Percentiles rank a stretch among this genome's conserved stretches.
These are phyloP conservation scores for Chrysochloris asiatica DNA, from an alignment of 2,113 vertebrate genomes.

Conservation along the genomic window DNA sequence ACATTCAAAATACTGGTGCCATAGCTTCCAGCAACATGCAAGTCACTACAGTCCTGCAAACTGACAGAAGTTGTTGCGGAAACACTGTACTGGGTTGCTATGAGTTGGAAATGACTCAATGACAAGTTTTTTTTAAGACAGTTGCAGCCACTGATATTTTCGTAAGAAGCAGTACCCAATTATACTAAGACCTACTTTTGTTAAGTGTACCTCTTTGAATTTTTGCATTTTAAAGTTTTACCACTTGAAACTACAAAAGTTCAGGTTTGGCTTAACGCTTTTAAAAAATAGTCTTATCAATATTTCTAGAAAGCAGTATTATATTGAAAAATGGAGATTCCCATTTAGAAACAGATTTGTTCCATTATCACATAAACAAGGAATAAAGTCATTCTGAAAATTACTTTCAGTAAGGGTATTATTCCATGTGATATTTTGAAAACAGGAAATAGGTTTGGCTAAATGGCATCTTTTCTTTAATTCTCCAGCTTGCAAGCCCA, in stretches of 20 bases:
- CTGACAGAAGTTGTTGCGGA: too few relatives aligned
- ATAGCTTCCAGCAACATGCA: too few relatives aligned
- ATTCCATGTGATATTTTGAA: background rate
- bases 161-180: too few relatives aligned
- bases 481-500: conserved; percentile 45
- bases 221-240: background rate
- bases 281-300: too few relatives aligned
- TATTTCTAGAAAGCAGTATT: too few relatives aligned
- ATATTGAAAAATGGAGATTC: conserved; percentile 6
- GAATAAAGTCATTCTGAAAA: conserved; percentile 14
- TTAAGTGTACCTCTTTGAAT: background rate
- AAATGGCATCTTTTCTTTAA: background rate
- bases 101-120: too few relatives aligned
- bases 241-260: background rate
- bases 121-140: too few relatives aligned
- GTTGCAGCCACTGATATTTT: conserved; percentile 89
- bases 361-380: background rate
- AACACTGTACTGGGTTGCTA: too few relatives aligned
- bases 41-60: too few relatives aligned
- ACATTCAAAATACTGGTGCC: too few relatives aligned
- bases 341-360: background rate
- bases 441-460: background rate
- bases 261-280: background rate
- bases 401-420: background rate
- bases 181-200: rapidly evolving